Evolutionary conservation across 2,113 vertebrate species (phyloP), one percentile per base, ranked within the genome.

Genomic region (Ivindomyrus marchei): DNA sequence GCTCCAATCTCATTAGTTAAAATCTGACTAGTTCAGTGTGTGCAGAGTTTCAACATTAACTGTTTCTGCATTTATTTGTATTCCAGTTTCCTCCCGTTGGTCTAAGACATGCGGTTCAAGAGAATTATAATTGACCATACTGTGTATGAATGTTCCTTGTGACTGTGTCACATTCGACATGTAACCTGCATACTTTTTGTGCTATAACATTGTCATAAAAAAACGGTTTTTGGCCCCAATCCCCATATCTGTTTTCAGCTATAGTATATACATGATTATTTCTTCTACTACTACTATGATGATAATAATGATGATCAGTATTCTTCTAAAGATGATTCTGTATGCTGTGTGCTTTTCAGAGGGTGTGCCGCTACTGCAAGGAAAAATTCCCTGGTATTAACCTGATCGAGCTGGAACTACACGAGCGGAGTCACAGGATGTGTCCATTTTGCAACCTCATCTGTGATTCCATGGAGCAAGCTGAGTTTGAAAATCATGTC

Each of bases 361-460:
- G 92, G 92, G 85, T 93, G 92, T 96, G 96, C 66, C 90, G 89
- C 27, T 92, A 94, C 88, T 96, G 96, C 92, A 93, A 86, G 1
- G 94, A 94, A 90, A n/a, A 11, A 3, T 96, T 96, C 90, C 95
- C 96, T 3, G 92, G 92, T 11, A 94, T 96, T 45, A 96, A 93
- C 52, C 90, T 24, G 1, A 49, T 74, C 0, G 94, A 96, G 45
- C 92, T 96, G 91, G 92, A 92, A 53, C 91, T 89, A 49, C 96
- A 96, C n/a, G 94, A 96, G 92, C 92, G 92, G 86, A 94, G 92
- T 39, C 96, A 96, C 93, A 88, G 91, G 3, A 90, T 95, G 4
- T 96, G 96, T 83, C 96, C 96, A 3, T 95, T 95, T 93, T 96
- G 96, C 91, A 92, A 92, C 0, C 90, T 95, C 77, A 91, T 95